Percentiles rank a stretch among this genome's conserved stretches.
phyloP scores from a whole-genome alignment of 2,797 vertebrate genomes.

The Poeciliopsis infans region DNA sequence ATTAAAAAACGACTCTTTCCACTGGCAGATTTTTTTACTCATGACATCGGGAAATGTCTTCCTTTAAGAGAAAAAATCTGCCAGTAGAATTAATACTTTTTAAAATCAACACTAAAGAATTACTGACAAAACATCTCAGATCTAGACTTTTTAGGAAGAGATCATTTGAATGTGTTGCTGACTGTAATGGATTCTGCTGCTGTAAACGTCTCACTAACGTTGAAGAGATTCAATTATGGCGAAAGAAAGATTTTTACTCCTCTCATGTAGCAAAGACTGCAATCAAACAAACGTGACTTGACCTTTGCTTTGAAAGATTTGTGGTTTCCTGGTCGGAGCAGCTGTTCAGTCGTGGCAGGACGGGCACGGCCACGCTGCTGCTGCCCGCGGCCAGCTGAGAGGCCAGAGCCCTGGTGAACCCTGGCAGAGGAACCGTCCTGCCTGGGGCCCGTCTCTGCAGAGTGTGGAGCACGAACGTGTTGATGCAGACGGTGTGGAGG shows the following conservation, averaged over 20 bases:
- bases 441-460: conserved; percentile 56
- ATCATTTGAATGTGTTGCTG: not conserved
- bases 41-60: too few relatives aligned
- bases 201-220: not conserved
- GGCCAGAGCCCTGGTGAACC: conserved; percentile 68
- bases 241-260: not conserved
- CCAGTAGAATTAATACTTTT: too few relatives aligned
- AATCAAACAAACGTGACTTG: conserved; percentile 7
- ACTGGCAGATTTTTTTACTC: too few relatives aligned
- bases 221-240: not conserved
- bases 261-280: not conserved
- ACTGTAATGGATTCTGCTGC: not conserved
- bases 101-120: too few relatives aligned
- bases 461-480: conserved; percentile 73
- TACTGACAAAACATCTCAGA: not conserved
- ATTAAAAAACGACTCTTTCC: too few relatives aligned
- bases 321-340: conserved; percentile 42
- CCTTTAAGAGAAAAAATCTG: too few relatives aligned
- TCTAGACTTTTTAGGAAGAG: not conserved
- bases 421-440: conserved; percentile 39
- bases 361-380: conserved; percentile 43
- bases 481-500: conserved; percentile 72
- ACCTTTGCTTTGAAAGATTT: conserved; percentile 50
- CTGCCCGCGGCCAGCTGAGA: conserved; percentile 64
- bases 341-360: conserved; percentile 56